A percentile compares a stretch with the other conserved stretches of the same genome.
Conservation (phyloP, 2,113 vertebrate genomes). For the Cepphus grylle region DNA sequence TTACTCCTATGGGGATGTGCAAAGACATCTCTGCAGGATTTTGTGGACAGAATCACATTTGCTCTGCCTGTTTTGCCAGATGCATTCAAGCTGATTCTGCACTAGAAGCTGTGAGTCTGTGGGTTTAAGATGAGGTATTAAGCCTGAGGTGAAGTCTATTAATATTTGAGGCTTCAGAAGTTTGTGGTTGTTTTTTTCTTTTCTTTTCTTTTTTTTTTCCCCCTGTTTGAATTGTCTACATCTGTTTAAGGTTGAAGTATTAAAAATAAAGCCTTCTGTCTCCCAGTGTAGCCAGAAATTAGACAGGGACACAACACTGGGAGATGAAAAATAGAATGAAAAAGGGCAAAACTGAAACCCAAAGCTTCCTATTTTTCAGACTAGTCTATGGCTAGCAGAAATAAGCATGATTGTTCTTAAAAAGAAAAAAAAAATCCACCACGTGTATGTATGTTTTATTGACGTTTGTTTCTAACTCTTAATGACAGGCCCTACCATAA, state of each 20-base stretch:
- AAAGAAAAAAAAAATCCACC: not conserved
- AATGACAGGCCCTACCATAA: not conserved
- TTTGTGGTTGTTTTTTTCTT: not conserved
- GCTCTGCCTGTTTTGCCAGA: not conserved
- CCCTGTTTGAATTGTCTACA: not conserved
- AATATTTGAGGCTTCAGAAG: not conserved
- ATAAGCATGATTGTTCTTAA: not conserved
- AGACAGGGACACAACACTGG: not conserved
- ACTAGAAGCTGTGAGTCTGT: not conserved
- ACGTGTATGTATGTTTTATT: rapidly evolving
- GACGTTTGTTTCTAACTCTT: not conserved
- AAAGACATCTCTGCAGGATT: not conserved
- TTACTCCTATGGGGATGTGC: not conserved
- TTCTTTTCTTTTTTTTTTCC: not conserved
- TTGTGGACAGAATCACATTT: not conserved
- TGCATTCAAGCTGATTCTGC: not conserved
- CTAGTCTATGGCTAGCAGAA: not conserved
- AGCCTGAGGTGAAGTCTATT: not conserved
- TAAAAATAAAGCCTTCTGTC: not conserved
- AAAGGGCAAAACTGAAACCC: not conserved
- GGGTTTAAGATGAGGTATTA: not conserved
- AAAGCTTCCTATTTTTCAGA: not conserved
- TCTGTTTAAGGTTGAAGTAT: not conserved
- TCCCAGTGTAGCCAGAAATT: not conserved
- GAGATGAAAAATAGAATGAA: not conserved